These are phyloP conservation scores for Cerceris ruficornis DNA, from an alignment of 2,888 invertebrate species.

Conservation along the genomic window DNA sequence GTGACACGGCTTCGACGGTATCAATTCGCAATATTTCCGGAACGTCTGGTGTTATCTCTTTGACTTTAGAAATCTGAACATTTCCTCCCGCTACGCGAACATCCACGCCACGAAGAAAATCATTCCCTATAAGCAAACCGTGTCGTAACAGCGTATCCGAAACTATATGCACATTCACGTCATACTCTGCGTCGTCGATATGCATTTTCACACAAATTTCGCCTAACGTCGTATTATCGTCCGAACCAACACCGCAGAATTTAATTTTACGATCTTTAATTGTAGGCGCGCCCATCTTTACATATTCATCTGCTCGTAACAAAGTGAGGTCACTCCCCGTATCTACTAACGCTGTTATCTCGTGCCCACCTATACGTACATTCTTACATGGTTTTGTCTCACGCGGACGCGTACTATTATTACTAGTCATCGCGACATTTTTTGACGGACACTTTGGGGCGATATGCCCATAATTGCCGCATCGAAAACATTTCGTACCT, in stretches of 20 bases:
- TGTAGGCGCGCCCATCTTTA: not conserved
- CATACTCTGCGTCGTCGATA: conserved; percentile 5
- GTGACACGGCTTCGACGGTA: not conserved
- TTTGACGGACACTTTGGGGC: not conserved
- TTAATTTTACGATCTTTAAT: not conserved
- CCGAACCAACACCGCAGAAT: conserved; percentile 14
- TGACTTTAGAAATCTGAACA: not conserved
- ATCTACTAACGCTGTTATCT: conserved; percentile 14
- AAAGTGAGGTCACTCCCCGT: conserved; percentile 18
- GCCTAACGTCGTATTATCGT: conserved; percentile 1
- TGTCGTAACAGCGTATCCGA: not conserved
- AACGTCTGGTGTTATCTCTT: not conserved
- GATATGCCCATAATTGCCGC: conserved; percentile 14
- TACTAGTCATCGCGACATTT: not conserved
- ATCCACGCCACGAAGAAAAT: not conserved
- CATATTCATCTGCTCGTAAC: not conserved
- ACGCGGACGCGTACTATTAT: too few relatives aligned
- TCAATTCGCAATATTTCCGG: not conserved
- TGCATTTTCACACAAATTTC: not conserved
- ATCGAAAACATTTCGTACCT: conserved; percentile 2
- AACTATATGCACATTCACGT: not conserved
- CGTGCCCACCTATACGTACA: not conserved
- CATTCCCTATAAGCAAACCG: not conserved
- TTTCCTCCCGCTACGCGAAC: not conserved
- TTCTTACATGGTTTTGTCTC: not conserved